Evolutionary conservation across 2,797 vertebrate genomes (phyloP).

Genomic region (Fratercula arctica): DNA sequence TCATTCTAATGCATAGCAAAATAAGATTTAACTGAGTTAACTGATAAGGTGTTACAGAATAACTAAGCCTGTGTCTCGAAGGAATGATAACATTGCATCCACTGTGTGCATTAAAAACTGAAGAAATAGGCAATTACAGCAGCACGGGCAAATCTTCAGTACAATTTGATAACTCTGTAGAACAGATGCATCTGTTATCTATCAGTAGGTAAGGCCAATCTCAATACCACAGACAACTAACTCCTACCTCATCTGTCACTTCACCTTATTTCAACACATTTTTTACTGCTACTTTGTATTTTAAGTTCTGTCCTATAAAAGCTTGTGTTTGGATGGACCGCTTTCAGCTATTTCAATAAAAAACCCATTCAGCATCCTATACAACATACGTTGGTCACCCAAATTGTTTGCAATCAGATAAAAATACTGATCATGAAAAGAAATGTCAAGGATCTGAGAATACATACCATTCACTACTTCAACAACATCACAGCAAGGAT

Average conservation of each 20-base stretch:
- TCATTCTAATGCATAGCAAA: background rate
- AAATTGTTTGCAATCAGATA: background rate
- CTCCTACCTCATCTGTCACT: background rate
- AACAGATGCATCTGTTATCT: background rate
- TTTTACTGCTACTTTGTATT: background rate
- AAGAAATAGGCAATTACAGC: background rate
- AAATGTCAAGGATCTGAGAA: background rate
- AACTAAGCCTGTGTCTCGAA: background rate
- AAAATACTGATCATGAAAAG: background rate
- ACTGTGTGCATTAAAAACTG: background rate
- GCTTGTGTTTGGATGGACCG: background rate
- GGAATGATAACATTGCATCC: background rate
- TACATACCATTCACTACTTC: constrained; percentile 92
- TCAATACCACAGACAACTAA: background rate
- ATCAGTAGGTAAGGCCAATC: background rate
- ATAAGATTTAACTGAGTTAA: background rate
- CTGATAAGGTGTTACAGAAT: background rate
- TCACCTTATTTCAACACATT: background rate
- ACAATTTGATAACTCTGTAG: background rate
- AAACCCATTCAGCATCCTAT: background rate
- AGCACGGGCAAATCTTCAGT: background rate
- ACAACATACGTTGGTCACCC: background rate
- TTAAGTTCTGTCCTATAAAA: background rate
- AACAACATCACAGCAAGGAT: constrained; percentile 92
- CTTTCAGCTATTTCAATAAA: background rate